These are phyloP conservation scores for Pholis gunnellus DNA, from an alignment of 2,113 vertebrate species.

Conservation along the genomic window DNA sequence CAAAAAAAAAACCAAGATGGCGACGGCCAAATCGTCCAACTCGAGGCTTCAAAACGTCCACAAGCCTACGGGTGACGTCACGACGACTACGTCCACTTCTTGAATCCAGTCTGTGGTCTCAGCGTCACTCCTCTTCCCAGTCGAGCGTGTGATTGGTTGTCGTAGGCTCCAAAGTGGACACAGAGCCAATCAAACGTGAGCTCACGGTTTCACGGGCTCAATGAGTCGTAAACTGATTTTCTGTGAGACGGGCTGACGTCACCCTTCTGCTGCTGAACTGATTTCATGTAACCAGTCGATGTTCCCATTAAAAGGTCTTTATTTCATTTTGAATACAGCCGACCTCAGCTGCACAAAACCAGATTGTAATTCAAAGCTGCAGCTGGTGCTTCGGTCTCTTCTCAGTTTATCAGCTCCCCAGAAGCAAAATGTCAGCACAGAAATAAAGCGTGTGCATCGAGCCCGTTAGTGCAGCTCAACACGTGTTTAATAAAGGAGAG, in stretches of 20 bases:
- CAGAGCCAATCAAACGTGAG: too few relatives aligned
- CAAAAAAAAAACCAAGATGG: too few relatives aligned
- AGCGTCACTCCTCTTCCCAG: too few relatives aligned
- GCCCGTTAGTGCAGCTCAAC: not conserved
- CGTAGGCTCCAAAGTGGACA: too few relatives aligned
- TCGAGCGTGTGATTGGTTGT: too few relatives aligned
- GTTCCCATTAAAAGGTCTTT: not conserved
- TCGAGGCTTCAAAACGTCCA: too few relatives aligned
- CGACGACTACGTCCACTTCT: too few relatives aligned
- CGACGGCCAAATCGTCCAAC: too few relatives aligned
- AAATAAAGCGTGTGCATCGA: not conserved
- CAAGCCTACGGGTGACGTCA: too few relatives aligned
- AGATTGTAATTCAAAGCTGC: conserved; percentile 15
- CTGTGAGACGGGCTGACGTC: not conserved
- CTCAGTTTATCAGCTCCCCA: not conserved
- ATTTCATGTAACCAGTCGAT: not conserved
- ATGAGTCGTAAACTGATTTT: too few relatives aligned
- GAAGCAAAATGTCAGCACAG: not conserved
- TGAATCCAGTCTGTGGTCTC: too few relatives aligned
- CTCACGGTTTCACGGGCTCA: too few relatives aligned
- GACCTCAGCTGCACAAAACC: not conserved
- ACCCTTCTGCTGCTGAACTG: not conserved
- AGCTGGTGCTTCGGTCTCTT: not conserved
- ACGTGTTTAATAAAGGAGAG: not conserved
- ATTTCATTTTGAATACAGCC: not conserved